A percentile compares a stretch with the other conserved stretches of the same genome.
These are phyloP conservation scores for Melieria picta DNA, from an alignment of 2,888 invertebrate genomes.

Conservation along the genomic window DNA sequence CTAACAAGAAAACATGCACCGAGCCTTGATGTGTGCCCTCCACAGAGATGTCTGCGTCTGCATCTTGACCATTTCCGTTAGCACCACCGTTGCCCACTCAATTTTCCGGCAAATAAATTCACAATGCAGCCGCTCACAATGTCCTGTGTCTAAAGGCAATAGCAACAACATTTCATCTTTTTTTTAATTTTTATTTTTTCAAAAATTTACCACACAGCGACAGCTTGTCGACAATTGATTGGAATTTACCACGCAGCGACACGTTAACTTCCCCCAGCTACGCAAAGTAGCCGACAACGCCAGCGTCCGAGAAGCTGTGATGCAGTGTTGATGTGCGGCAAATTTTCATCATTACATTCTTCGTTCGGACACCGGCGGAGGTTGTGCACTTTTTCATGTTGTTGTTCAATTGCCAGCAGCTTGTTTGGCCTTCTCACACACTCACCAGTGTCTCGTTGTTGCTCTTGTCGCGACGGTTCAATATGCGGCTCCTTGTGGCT, in stretches of 20 bases:
- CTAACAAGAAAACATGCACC: conserved; percentile 26
- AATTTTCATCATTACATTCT: conserved; percentile 28
- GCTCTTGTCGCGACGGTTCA: too few relatives aligned
- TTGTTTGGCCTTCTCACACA: too few relatives aligned
- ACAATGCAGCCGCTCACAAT: neutral
- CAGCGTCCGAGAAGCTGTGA: too few relatives aligned
- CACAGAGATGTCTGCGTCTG: conserved; percentile 2
- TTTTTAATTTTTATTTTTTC: conserved; percentile 34
- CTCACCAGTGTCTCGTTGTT: too few relatives aligned
- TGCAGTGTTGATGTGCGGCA: neutral
- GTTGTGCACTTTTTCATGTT: conserved; percentile 8
- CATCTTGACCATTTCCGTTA: conserved; percentile 5
- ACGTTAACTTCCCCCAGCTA: conserved; percentile 20
- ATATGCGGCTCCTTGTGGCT: too few relatives aligned
- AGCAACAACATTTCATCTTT: conserved; percentile 36
- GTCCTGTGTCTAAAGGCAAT: conserved; percentile 20
- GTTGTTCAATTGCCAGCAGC: neutral
- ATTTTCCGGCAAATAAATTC: conserved; percentile 56
- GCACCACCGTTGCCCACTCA: conserved; percentile 50
- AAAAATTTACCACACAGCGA: conserved; percentile 19
- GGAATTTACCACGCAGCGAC: conserved; percentile 45
- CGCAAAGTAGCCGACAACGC: too few relatives aligned
- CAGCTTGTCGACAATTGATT: conserved; percentile 57
- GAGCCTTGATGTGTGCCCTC: neutral
- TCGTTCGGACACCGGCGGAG: neutral